Conservation (phyloP, 2,888 invertebrate genomes). For the Sarcophaga rosellei region DNA sequence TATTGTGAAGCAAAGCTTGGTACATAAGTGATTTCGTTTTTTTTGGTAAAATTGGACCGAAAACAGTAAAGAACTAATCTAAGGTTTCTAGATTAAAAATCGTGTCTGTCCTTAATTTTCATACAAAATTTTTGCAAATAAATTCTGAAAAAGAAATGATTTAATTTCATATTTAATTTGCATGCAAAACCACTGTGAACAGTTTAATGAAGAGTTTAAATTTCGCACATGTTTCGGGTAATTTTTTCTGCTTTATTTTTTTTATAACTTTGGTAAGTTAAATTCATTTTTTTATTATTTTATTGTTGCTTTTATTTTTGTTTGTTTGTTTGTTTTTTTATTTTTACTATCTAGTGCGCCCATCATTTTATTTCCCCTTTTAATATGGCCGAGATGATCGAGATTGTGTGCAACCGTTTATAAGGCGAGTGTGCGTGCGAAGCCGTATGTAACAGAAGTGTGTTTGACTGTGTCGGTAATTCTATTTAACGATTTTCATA, state of each 20-base stretch:
- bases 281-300: too few species aligned
- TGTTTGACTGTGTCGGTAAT: conserved; percentile 11
- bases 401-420: conserved; percentile 22
- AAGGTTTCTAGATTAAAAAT: too few species aligned
- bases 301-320: neutral
- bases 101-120: too few species aligned
- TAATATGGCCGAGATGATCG: conserved; percentile 24
- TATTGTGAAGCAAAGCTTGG: too few species aligned
- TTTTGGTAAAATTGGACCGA: too few species aligned
- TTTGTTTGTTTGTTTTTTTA: neutral
- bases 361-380: conserved; percentile 70
- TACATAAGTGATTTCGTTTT: too few species aligned
- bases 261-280: conserved; percentile 34
- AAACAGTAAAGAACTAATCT: too few species aligned
- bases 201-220: conserved; percentile 69
- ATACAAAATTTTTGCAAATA: too few species aligned
- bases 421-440: conserved; percentile 26
- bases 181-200: neutral
- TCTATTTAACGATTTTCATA: conserved; percentile 55
- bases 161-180: neutral
- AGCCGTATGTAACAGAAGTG: conserved; percentile 5
- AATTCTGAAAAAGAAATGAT: neutral
- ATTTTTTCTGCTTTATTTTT: conserved; percentile 65
- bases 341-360: conserved; percentile 78
- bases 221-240: conserved; percentile 73